Evolutionary conservation across 1,140 invertebrate genomes (phyloP).

Genomic region (Drosophila prosaltans): DNA sequence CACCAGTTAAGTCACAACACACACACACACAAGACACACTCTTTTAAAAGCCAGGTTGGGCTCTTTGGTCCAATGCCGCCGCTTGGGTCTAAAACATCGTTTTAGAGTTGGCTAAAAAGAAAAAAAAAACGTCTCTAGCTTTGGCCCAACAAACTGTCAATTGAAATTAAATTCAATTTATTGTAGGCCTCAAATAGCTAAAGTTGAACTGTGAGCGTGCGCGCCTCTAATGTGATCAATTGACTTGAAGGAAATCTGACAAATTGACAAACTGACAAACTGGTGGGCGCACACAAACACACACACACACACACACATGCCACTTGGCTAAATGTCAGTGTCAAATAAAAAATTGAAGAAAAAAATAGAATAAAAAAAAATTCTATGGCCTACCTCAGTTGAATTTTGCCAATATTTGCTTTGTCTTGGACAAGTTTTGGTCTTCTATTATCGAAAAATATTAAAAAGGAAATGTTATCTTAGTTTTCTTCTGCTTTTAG

Average conservation of each 20-base stretch:
- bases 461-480: too few relatives aligned
- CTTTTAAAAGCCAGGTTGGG: neutral
- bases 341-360: slow-evolving; percentile 16
- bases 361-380: neutral
- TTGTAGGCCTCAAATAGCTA: slow-evolving; percentile 31
- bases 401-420: too few relatives aligned
- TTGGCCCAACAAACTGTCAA: slow-evolving; percentile 56
- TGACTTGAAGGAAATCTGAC: slow-evolving; percentile 19
- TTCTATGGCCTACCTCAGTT: neutral
- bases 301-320: neutral
- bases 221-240: slow-evolving; percentile 16
- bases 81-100: slow-evolving; percentile 50
- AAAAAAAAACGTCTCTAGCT: neutral
- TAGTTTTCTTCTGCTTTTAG: too few relatives aligned
- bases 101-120: slow-evolving; percentile 51
- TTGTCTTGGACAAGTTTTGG: too few relatives aligned
- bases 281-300: slow-evolving; percentile 15
- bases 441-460: too few relatives aligned
- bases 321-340: slow-evolving; percentile 25
- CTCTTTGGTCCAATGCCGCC: slow-evolving; percentile 56
- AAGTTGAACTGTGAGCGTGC: neutral
- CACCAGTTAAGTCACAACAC: slow-evolving; percentile 54
- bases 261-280: slow-evolving; percentile 14
- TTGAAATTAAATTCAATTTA: slow-evolving; percentile 69
- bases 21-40: slow-evolving; percentile 11